Conservation (phyloP, 2,113 vertebrate genomes). For the Macheiramphus alcinus region DNA sequence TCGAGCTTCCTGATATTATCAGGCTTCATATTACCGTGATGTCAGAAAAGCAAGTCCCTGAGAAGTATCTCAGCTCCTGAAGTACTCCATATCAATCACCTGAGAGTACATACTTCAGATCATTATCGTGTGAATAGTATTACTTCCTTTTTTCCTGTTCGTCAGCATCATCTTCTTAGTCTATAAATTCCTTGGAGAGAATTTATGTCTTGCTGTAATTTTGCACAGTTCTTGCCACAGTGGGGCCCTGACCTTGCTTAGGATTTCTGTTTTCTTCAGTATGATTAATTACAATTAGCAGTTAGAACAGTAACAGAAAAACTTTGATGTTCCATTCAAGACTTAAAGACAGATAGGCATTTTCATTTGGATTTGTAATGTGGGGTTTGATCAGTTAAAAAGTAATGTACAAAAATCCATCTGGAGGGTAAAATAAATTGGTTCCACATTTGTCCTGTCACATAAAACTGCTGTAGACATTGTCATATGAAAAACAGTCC, state of each 20-base stretch:
- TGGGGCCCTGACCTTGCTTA: neutral
- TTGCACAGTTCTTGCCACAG: neutral
- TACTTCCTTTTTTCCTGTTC: neutral
- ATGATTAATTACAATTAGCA: neutral
- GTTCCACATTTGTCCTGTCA: neutral
- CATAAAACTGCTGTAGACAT: neutral
- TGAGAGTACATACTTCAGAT: neutral
- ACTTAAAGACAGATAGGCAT: neutral
- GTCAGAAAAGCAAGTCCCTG: neutral
- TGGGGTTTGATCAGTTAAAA: neutral
- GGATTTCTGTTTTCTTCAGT: neutral
- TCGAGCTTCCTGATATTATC: neutral
- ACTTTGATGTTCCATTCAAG: neutral
- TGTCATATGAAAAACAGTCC: neutral
- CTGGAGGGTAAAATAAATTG: slow-evolving; percentile 16
- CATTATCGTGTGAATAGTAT: neutral
- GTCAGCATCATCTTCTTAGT: neutral
- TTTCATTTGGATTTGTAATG: slow-evolving; percentile 6
- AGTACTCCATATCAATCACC: neutral
- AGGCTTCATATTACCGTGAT: neutral
- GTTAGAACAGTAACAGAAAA: neutral
- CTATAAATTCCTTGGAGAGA: neutral
- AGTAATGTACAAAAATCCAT: neutral
- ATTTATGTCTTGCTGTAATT: neutral
- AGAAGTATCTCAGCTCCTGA: neutral